Evolutionary conservation across 2,113 vertebrate genomes (phyloP).

Genomic region (Papio anubis): DNA sequence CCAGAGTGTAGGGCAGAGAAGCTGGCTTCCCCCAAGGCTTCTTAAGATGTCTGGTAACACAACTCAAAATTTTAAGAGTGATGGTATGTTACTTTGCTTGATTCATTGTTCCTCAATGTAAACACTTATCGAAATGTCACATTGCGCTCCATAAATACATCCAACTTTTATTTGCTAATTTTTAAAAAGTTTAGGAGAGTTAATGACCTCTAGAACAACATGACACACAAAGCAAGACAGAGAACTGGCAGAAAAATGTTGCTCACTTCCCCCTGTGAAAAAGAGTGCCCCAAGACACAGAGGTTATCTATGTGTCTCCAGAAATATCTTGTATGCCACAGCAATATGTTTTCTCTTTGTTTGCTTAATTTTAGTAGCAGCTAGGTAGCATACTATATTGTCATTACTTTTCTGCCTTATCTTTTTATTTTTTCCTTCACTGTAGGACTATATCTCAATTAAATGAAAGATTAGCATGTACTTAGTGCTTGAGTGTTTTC

Average conservation of each 20-base stretch:
- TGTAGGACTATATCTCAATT: neutral
- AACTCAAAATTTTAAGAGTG: neutral
- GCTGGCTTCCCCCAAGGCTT: neutral
- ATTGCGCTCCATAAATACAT: neutral
- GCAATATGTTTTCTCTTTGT: neutral
- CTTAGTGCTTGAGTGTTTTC: neutral
- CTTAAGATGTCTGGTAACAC: neutral
- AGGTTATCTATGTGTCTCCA: neutral
- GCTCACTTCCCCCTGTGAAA: neutral
- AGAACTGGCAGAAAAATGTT: neutral
- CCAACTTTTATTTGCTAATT: neutral
- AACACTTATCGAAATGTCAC: neutral
- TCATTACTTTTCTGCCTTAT: neutral
- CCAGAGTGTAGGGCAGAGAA: neutral
- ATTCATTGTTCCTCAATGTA: neutral
- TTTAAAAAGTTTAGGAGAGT: neutral
- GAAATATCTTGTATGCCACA: neutral
- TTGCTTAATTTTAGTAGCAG: neutral
- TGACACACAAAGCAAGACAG: neutral
- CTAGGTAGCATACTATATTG: neutral
- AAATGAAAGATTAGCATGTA: neutral
- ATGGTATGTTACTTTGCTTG: neutral
- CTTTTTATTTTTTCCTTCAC: neutral
- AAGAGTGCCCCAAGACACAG: neutral
- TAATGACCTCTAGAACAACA: neutral